These are phyloP conservation scores for Spheniscus humboldti DNA, from an alignment of 2,797 vertebrate genomes.

Conservation along the genomic window DNA sequence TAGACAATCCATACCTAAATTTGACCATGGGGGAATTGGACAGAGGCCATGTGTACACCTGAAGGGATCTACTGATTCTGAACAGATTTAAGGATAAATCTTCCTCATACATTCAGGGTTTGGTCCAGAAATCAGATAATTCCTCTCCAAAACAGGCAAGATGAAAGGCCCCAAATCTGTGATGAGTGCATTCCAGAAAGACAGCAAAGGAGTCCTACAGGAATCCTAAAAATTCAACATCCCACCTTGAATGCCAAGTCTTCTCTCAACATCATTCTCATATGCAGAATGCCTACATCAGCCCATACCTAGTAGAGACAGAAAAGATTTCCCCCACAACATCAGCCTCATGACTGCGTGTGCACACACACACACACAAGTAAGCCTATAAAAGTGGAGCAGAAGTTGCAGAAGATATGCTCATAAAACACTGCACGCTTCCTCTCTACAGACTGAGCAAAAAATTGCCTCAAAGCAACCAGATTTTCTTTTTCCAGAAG, in stretches of 20 bases:
- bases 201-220: not conserved
- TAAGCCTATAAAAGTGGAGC: not conserved
- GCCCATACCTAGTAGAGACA: not conserved
- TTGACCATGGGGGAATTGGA: not conserved
- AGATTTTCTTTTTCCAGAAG: not conserved
- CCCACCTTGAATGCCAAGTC: not conserved
- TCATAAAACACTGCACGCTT: fast-evolving
- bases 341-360: not conserved
- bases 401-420: not conserved
- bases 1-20: not conserved
- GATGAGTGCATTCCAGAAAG: not conserved
- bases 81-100: not conserved
- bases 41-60: not conserved
- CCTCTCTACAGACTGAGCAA: not conserved
- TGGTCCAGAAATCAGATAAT: not conserved
- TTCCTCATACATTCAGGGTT: not conserved
- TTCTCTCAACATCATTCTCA: not conserved
- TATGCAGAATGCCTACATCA: not conserved
- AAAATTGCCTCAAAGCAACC: not conserved
- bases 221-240: not conserved
- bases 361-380: not conserved
- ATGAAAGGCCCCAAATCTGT: not conserved
- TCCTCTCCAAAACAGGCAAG: not conserved
- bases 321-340: not conserved
- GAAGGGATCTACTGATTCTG: not conserved